A percentile compares a stretch with the other conserved stretches of the same genome.
These are phyloP conservation scores for Mythimna albipuncta DNA, from an alignment of 2,888 invertebrate species.

Conservation along the genomic window DNA sequence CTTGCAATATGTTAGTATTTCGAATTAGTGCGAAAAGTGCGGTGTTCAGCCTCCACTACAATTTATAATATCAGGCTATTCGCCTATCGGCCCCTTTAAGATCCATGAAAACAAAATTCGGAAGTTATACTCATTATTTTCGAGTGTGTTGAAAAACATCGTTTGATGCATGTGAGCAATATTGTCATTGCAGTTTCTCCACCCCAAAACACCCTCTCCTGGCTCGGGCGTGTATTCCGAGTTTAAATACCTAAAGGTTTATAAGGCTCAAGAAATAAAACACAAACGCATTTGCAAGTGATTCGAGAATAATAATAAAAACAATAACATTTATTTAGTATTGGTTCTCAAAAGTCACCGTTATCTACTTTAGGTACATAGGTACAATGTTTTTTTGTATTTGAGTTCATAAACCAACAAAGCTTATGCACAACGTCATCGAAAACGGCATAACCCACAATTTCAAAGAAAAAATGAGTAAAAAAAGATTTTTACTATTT, in stretches of 20 bases:
- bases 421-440: conserved; percentile 78
- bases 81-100: no score
- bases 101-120: no score
- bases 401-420: conserved; percentile 87
- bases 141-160: no score
- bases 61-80: no score
- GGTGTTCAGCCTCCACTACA: no score
- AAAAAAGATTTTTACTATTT: conserved; percentile 34
- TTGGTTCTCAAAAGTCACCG: conserved; percentile 87
- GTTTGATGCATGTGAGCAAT: no score
- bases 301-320: conserved; percentile 90
- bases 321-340: conserved; percentile 90
- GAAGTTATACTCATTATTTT: no score
- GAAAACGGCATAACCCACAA: conserved; percentile 62
- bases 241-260: neutral
- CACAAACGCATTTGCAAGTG: conserved; percentile 86
- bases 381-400: conserved; percentile 87
- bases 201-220: no score
- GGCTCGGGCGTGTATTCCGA: no score
- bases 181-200: no score
- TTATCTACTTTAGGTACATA: conserved; percentile 88
- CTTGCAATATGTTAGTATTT: no score
- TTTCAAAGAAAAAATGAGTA: conserved; percentile 50
- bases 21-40: no score
- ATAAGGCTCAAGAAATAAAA: conserved; percentile 78